Percentiles rank a stretch among this genome's conserved stretches.
Evolutionary conservation across 2,113 vertebrate genomes (phyloP).

Genomic region (Ginglymostoma cirratum): DNA sequence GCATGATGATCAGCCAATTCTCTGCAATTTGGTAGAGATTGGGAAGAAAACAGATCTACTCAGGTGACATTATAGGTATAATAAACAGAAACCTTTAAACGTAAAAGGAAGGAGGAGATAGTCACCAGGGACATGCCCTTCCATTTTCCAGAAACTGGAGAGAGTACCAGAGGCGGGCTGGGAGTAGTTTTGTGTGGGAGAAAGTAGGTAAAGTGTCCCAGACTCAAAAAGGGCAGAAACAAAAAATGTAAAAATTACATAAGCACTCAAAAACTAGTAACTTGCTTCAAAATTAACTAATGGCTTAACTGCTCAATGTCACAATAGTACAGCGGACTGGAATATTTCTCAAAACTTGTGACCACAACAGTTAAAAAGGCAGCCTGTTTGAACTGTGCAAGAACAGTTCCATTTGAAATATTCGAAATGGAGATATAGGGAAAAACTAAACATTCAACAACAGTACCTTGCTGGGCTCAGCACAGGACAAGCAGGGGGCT

Average conservation of each 20-base stretch:
- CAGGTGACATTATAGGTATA: neutral
- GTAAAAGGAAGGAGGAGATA: neutral
- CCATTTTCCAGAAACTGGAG: neutral
- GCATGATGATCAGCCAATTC: neutral
- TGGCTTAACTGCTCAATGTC: neutral
- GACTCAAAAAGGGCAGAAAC: neutral
- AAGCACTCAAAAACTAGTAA: neutral
- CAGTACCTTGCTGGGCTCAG: conserved; percentile 64
- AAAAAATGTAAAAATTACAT: neutral
- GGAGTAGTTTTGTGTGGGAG: neutral
- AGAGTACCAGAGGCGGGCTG: neutral
- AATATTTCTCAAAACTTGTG: neutral
- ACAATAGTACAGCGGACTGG: neutral
- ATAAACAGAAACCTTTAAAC: neutral
- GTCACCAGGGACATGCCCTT: neutral
- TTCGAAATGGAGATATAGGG: neutral
- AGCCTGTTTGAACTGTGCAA: neutral
- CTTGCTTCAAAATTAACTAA: neutral
- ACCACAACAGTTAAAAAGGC: neutral
- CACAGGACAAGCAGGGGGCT: conserved; percentile 63
- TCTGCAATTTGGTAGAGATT: neutral
- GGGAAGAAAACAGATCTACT: neutral
- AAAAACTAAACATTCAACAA: neutral
- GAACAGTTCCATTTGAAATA: neutral
- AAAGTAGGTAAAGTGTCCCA: neutral